Evolutionary conservation across 30 jellyfish, hydroid and myxozoan genomes (phyloP).

Genomic region (Turritopsis rubra): DNA sequence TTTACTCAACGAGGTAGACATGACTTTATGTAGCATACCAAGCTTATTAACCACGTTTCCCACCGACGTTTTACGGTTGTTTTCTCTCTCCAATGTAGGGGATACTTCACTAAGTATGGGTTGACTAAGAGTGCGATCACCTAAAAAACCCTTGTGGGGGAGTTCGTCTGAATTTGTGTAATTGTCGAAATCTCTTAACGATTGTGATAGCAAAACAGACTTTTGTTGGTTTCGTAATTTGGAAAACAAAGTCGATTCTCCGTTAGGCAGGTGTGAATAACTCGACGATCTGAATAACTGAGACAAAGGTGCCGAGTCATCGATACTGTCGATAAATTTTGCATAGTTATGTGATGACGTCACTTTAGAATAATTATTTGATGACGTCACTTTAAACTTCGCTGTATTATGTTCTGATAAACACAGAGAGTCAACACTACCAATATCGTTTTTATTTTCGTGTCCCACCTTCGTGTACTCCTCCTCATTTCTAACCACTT

Average conservation of each 20-base stretch:
- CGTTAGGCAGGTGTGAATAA: not conserved
- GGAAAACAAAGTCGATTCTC: not conserved
- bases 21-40: conserved; percentile 16
- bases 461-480: not conserved
- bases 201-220: not conserved
- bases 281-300: not conserved
- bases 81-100: not conserved
- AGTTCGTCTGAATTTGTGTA: not conserved
- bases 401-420: not conserved
- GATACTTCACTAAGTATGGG: not conserved
- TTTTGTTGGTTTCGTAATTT: not conserved
- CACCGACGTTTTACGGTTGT: not conserved
- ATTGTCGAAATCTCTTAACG: not conserved
- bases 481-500: not conserved
- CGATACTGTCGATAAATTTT: not conserved
- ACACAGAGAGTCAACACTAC: not conserved
- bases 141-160: not conserved
- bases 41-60: conserved; percentile 15
- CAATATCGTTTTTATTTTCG: not conserved
- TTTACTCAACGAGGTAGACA: conserved; percentile 45
- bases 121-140: not conserved
- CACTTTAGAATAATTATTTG: no score
- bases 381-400: not conserved
- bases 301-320: not conserved
- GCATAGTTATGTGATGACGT: not conserved